phyloP scores from a whole-genome alignment of 2,888 invertebrate species.

The Metopia argyrocephala region DNA sequence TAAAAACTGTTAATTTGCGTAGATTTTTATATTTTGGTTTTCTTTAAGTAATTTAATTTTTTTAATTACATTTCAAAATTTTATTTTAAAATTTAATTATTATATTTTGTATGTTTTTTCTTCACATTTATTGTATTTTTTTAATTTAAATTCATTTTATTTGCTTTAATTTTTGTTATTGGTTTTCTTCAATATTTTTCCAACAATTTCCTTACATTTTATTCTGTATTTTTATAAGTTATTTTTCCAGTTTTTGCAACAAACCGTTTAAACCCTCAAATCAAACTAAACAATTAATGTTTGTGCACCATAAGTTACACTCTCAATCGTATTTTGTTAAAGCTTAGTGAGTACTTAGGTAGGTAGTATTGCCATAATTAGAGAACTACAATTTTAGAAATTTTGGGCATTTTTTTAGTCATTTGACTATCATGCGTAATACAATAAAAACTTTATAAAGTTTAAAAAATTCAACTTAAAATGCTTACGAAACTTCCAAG shows the following conservation, averaged over 20 bases:
- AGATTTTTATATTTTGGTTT: neutral
- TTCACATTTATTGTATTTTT: conserved; percentile 1
- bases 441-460: too few species aligned
- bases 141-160: neutral
- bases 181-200: conserved; percentile 14
- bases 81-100: neutral
- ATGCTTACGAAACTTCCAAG: too few species aligned
- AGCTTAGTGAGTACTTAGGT: conserved; percentile 7
- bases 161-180: neutral
- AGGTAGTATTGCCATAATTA: conserved; percentile 26
- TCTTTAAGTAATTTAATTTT: neutral
- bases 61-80: too few species aligned
- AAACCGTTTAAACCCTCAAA: conserved; percentile 49
- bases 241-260: conserved; percentile 37
- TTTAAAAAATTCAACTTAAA: too few species aligned
- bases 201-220: conserved; percentile 10
- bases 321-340: neutral
- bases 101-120: neutral
- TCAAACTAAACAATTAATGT: conserved; percentile 43
- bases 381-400: too few species aligned
- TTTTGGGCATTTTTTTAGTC: too few species aligned
- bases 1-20: too few species aligned
- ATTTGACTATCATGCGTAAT: too few species aligned
- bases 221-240: conserved; percentile 19
- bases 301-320: conserved; percentile 36